phyloP scores from a whole-genome alignment of 2,888 invertebrate species.

The Perithous albicinctus region DNA sequence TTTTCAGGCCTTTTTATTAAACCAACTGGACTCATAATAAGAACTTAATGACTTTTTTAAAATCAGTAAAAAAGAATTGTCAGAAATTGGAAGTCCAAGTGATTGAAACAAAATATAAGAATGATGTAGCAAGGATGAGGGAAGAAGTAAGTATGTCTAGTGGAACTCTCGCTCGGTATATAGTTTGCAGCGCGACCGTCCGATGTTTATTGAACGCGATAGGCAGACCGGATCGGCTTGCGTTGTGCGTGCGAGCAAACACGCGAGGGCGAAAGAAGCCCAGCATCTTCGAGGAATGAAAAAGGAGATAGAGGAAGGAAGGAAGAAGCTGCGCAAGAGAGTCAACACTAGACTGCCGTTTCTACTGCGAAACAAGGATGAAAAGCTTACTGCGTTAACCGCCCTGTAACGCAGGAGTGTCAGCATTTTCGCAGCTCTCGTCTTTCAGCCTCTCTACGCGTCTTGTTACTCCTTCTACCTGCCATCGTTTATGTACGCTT shows the following conservation, averaged over 20 bases:
- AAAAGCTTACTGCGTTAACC: slow-evolving; percentile 30
- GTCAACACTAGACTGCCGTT: slow-evolving; percentile 12
- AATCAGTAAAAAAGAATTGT: neutral
- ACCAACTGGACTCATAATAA: no score
- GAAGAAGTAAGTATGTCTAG: slow-evolving; percentile 47
- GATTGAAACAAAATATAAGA: neutral
- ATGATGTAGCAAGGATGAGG: slow-evolving; percentile 18
- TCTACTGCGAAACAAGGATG: slow-evolving; percentile 35
- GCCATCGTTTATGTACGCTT: slow-evolving; percentile 9
- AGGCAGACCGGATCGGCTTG: slow-evolving; percentile 82
- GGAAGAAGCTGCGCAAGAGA: slow-evolving; percentile 60
- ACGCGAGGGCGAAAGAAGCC: slow-evolving; percentile 71
- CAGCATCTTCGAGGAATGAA: slow-evolving; percentile 80
- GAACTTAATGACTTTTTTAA: no score
- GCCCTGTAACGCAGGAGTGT: slow-evolving; percentile 42
- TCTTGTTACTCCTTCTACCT: slow-evolving; percentile 18
- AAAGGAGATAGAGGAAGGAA: slow-evolving; percentile 78
- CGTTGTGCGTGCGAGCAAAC: slow-evolving; percentile 66
- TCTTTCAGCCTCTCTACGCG: neutral
- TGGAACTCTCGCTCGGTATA: slow-evolving; percentile 67
- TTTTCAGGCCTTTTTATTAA: no score
- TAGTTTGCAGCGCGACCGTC: slow-evolving; percentile 71
- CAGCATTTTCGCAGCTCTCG: slow-evolving; percentile 45
- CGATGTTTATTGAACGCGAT: slow-evolving; percentile 83
- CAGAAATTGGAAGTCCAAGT: neutral